Evolutionary conservation across 1,140 invertebrate genomes (phyloP), one percentile per base, ranked within the genome.

Genomic region (Drosophila takahashii): DNA sequence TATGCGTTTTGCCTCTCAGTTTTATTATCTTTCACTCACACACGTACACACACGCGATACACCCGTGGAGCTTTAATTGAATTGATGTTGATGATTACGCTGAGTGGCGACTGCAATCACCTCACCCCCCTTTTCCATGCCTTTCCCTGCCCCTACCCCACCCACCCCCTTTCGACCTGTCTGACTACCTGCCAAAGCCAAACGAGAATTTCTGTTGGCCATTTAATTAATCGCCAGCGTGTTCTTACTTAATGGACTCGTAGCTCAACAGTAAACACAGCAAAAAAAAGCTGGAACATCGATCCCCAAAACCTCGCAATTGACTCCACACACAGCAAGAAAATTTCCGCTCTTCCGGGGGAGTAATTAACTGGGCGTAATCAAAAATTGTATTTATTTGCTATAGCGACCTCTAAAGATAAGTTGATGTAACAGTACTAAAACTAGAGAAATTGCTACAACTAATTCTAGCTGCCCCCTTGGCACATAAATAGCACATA

Each of bases 31-130:
- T 58, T 71, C 41, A 34, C 75, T 48, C 16, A 34, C 47, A 42
- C 45, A 58, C 48, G 22, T 22, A 47, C 65, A 47, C 15, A 56
- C 8, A 47, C n/a, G n/a, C 5, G 15, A 13, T 10, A 10, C 48
- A 16, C 44, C 26, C 45, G 7, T 22, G 29, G 13, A 26, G 67
- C 64, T 86, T 81, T 77, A 77, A 85, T 81, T 86, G 62, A 77
- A 74, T 74, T 86, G 77, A 67, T 79, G 54, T 84, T 79, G 74
- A 50, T 58, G 79, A 74, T 81, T 78, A 81, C 61, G 62, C 22
- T 71, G 50, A 75, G 52, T 57, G 59, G 44, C 56, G 77, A 79
- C 61, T 80, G 79, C 59, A 79, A 64, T 77, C 78, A 53, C 42
- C 39, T 3, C 3, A 22, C 22, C 22, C 22, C 22, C 22, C n/a